These are phyloP conservation scores for Tipula unca DNA, from an alignment of 2,888 invertebrate genomes.

Conservation along the genomic window DNA sequence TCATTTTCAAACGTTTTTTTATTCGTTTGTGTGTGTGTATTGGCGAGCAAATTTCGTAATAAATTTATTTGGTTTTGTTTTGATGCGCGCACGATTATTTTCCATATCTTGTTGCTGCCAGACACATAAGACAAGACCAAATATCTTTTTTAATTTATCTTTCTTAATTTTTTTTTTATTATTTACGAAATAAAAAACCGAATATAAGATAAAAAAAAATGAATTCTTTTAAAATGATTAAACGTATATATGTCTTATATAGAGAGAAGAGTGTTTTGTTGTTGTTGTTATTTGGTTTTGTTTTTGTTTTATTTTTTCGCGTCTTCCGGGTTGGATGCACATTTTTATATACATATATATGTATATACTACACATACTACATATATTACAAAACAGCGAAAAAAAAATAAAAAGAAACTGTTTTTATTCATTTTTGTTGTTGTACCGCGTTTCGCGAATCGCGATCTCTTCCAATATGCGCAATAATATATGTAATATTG, in stretches of 20 bases:
- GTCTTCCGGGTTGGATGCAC: slow-evolving; percentile 18
- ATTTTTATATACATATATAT: neutral
- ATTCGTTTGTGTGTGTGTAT: neutral
- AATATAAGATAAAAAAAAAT: neutral
- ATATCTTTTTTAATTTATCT: slow-evolving; percentile 2
- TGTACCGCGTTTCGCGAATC: neutral
- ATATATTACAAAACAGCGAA: neutral
- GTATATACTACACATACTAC: neutral
- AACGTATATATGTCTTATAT: neutral
- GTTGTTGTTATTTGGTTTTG: neutral
- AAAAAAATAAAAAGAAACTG: neutral
- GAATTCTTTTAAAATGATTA: neutral
- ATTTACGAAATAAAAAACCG: neutral
- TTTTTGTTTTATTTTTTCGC: slow-evolving; percentile 14
- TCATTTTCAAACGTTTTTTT: neutral
- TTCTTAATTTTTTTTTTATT: neutral
- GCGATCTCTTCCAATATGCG: slow-evolving; percentile 2
- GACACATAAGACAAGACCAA: neutral
- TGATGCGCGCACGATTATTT: neutral
- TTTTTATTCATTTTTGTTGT: neutral
- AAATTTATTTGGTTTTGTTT: neutral
- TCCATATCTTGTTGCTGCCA: neutral
- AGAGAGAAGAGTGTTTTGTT: neutral
- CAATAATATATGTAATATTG: neutral
- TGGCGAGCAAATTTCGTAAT: neutral